Evolutionary conservation across 2,797 vertebrate genomes (phyloP).

Genomic region (Sciurus carolinensis): DNA sequence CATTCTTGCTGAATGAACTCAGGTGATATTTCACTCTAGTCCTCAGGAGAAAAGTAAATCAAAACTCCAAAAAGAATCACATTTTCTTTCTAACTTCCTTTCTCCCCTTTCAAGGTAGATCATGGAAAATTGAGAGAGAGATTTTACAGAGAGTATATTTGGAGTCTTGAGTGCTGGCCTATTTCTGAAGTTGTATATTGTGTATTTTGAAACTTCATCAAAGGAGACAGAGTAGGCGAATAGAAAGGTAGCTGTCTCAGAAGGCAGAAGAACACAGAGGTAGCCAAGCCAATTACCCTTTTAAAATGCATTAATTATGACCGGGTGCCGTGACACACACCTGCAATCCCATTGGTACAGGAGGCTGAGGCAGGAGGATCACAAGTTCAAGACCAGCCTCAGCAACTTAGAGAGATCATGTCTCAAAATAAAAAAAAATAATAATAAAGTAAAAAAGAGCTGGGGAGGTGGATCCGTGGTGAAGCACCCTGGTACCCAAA

Average conservation of each 20-base stretch:
- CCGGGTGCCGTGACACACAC: accelerated
- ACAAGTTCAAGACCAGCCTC: too few relatives aligned
- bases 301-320: neutral
- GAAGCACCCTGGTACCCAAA: too few relatives aligned
- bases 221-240: too few relatives aligned
- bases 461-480: too few relatives aligned
- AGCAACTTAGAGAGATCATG: too few relatives aligned
- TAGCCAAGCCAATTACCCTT: neutral
- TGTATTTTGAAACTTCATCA: neutral
- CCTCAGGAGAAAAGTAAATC: neutral
- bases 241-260: accelerated
- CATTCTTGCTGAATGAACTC: neutral
- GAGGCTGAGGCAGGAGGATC: too few relatives aligned
- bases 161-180: neutral
- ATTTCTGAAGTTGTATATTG: neutral
- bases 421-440: too few relatives aligned
- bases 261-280: accelerated
- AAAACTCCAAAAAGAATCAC: neutral
- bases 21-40: neutral
- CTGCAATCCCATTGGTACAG: too few relatives aligned
- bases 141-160: neutral
- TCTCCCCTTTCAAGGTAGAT: neutral
- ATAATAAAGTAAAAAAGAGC: too few relatives aligned
- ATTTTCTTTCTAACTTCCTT: neutral
- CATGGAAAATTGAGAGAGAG: neutral